Evolutionary conservation across 2,797 vertebrate species (phyloP), one percentile per base, ranked within the genome.

Genomic region (Takifugu ocellatus): DNA sequence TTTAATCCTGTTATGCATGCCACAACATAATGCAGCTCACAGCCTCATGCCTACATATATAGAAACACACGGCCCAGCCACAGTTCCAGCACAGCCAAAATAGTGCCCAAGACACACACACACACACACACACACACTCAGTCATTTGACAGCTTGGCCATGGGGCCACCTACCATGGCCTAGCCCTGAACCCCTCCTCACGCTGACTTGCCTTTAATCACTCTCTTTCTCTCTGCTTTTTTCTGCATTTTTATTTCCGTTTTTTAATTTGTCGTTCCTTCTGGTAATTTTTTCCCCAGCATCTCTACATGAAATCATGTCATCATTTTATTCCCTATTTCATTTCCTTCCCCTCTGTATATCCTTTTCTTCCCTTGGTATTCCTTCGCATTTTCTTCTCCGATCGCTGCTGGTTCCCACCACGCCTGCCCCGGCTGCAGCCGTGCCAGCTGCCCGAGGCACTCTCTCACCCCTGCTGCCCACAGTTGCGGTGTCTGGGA

Each of bases 1-100:
- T 82, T 75, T 89, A 88, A 89, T 89, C 87, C 85, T 84, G 85
- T 88, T 88, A 88, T 80, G 84, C 84, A 87, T 87, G 88, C 84
- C 85, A 84, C 82, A 77, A 83, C 85, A 86, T 82, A 84, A 85
- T 74, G 65, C 74, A 79, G 79, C 61, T 79, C 77, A 80, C 78
- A 78, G 63, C 72, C 79, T 77, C 61, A 79, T 76, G 79, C 78
- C 77, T 66, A 5, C n/a, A 16, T 17, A 44, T 44, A 51, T 31
- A 47, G 53, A 61, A 46, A 44, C 42, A 51, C 21, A 48, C 51
- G 36, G 63, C 66, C 69, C 44, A 77, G 8, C 73, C 72, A 77
- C 74, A 69, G 31, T 78, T 81, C 80, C 72, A 82, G 72, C 75
- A 79, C 80, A 78, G 87, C 84, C 85, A 85, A 84, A 87, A 86